Evolutionary conservation across 2,888 invertebrate genomes (phyloP).

Genomic region (Petrolisthes manimaculis): DNA sequence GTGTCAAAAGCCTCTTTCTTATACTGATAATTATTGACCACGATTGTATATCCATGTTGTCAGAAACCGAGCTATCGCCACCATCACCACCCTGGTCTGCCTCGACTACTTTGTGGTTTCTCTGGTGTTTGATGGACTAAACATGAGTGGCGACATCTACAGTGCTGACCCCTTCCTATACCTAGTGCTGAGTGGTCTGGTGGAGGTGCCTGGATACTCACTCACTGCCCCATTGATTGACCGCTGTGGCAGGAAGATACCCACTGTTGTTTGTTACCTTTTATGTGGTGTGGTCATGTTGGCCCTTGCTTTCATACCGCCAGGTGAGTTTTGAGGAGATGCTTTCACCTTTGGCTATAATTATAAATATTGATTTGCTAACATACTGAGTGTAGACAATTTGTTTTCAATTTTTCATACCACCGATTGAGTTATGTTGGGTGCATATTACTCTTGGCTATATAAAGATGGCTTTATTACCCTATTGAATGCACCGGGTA

Average conservation of each 20-base stretch:
- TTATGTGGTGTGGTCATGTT: too few relatives aligned
- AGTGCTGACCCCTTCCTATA: conserved; percentile 54
- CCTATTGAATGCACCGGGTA: too few relatives aligned
- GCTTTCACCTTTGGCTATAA: too few relatives aligned
- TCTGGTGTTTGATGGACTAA: conserved; percentile 53
- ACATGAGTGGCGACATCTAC: conserved; percentile 43
- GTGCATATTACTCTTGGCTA: too few relatives aligned
- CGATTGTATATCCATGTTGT: too few relatives aligned
- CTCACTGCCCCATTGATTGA: conserved; percentile 51
- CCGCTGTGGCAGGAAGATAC: conserved; percentile 40
- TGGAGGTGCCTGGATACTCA: conserved; percentile 61
- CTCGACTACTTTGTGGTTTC: conserved; percentile 41
- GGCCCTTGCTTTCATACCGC: background rate
- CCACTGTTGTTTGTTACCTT: background rate
- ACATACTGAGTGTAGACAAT: background rate
- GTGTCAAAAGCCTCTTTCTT: too few relatives aligned
- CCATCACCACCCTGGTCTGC: conserved; percentile 33
- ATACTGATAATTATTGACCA: too few relatives aligned
- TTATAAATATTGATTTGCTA: too few relatives aligned
- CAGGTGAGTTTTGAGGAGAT: background rate
- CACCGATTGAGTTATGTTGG: too few relatives aligned
- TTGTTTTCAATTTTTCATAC: too few relatives aligned
- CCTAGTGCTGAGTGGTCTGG: conserved; percentile 41
- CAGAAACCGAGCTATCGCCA: too few relatives aligned
- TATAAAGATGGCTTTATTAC: too few relatives aligned